Evolutionary conservation across 2,888 invertebrate species (phyloP), one percentile per base, ranked within the genome.

Genomic region (Panopea generosa): DNA sequence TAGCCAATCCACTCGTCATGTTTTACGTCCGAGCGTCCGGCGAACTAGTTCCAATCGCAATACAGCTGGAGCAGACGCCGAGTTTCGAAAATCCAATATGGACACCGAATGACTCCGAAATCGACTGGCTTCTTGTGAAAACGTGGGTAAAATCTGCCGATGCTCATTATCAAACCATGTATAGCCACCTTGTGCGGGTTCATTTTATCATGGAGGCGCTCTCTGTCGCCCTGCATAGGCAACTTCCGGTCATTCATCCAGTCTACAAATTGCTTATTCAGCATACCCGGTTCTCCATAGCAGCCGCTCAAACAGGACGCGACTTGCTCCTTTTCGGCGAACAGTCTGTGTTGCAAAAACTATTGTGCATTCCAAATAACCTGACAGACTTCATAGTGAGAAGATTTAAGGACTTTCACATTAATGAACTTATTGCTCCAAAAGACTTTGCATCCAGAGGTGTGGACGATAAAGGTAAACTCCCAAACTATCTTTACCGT

Each of bases 41-140:
- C 2, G 50, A 71, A 6, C 61, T 81, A 24, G 77, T 77, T 20
- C 81, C 81, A 7, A 81, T 81, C 11, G 81, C 81, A 50, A 77
- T 81, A 18, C 81, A 81, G 29, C 53, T 81, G 26, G 60, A 71
- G 29, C 74, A 71, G 53, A 33, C n/a, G 16, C 71, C 81, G 38
- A 74, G 68, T 2, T 49, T 56, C 26, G 65, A 71, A 11, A 77
- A 77, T 57, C 81, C 81, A 29, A 77, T 81, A 22, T 81, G 77
- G 77, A 81, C 81, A 16, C 72, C 81, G 20, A 59, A 60, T 38
- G 81, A 81, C 29, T 52, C 50, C 7, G 57, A 74, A 60, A 29
- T 69, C 24, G 81, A 77, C 11, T 81, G 81, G 81, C 40, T 81
- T 14, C 59, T 81, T 0, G 81, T 68, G 2, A 81, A 81, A 59